These are phyloP conservation scores for Marmota monax DNA, from an alignment of 2,113 vertebrate genomes.

Conservation along the genomic window DNA sequence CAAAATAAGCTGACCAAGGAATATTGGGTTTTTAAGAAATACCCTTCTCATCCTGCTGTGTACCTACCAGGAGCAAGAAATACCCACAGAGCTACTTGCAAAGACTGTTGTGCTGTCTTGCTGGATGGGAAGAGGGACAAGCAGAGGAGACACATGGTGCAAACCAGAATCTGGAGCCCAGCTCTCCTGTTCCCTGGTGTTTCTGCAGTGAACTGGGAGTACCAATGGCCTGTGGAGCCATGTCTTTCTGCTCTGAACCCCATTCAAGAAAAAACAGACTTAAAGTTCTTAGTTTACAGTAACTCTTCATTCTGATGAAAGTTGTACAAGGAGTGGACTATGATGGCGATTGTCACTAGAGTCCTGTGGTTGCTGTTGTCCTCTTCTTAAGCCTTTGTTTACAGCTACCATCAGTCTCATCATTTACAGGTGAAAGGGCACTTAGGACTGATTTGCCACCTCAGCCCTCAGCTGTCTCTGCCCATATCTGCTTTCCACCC, in stretches of 20 bases:
- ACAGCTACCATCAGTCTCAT: not conserved
- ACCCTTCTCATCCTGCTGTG: constrained; percentile 15
- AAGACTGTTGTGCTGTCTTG: not conserved
- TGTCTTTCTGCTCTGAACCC: constrained; percentile 24
- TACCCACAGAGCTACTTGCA: constrained; percentile 15
- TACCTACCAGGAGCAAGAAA: not conserved
- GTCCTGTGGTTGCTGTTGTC: not conserved
- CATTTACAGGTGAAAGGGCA: not conserved
- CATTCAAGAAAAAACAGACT: constrained; percentile 21
- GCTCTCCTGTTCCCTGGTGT: not conserved
- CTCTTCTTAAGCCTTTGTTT: not conserved
- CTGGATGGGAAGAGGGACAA: not conserved
- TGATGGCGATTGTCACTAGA: not conserved
- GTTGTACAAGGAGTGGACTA: not conserved
- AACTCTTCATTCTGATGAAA: not conserved
- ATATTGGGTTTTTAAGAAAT: constrained; percentile 55
- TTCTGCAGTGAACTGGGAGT: not conserved
- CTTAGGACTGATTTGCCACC: not conserved
- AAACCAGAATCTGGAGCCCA: not conserved
- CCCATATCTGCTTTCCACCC: not conserved
- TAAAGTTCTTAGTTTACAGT: not conserved
- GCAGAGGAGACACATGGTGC: not conserved
- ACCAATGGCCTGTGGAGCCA: not conserved
- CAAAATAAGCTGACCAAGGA: constrained; percentile 74
- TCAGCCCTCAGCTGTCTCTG: not conserved